A percentile compares a stretch with the other conserved stretches of the same genome.
These are phyloP conservation scores for Austrofundulus limnaeus DNA, from an alignment of 2,113 vertebrate species.

Conservation along the genomic window DNA sequence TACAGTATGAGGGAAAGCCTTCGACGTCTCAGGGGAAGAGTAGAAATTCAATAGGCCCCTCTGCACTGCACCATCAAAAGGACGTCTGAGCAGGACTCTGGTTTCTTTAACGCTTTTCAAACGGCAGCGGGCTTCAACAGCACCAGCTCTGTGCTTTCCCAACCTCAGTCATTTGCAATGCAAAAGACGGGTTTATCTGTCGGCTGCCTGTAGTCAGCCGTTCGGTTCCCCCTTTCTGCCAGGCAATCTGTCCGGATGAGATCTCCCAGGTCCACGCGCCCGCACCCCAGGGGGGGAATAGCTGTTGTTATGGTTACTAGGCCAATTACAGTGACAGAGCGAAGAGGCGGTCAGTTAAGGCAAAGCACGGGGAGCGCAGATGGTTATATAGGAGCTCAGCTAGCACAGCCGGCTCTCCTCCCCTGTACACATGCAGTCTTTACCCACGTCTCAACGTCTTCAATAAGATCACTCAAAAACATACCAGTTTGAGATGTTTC, in stretches of 20 bases:
- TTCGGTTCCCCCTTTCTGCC: constrained; percentile 24
- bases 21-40: constrained; percentile 28
- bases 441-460: neutral
- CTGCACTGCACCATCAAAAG: constrained; percentile 21
- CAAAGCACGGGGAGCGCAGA: constrained; percentile 52
- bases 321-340: constrained; percentile 67
- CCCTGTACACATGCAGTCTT: constrained; percentile 23
- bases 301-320: constrained; percentile 57
- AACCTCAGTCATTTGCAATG: constrained; percentile 63
- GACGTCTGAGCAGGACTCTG: constrained; percentile 25
- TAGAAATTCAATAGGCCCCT: constrained; percentile 29
- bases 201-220: constrained; percentile 20
- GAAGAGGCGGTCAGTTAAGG: constrained; percentile 43
- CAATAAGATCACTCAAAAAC: constrained; percentile 18
- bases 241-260: constrained; percentile 28
- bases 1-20: constrained; percentile 17
- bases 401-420: constrained; percentile 36
- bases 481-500: constrained; percentile 2
- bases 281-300: constrained; percentile 53
- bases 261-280: constrained; percentile 56
- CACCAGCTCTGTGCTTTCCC: constrained; percentile 31
- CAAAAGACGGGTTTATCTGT: constrained; percentile 59
- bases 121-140: constrained; percentile 8
- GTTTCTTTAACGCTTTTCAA: constrained; percentile 40
- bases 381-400: constrained; percentile 53